phyloP scores from a whole-genome alignment of 2,797 vertebrate genomes.

The Gobio occitaniae region DNA sequence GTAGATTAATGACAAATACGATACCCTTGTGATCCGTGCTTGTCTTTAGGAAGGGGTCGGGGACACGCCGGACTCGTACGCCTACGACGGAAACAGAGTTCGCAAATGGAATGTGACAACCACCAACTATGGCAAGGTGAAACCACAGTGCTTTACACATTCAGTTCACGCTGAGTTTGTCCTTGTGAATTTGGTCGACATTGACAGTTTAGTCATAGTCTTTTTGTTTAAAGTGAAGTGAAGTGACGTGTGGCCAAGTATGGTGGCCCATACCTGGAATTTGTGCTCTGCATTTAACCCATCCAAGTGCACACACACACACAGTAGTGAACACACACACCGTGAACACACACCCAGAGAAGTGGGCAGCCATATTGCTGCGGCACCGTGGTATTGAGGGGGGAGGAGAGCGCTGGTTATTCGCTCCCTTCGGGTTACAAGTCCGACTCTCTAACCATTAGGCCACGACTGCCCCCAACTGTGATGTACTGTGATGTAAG shows the following conservation, averaged over 20 bases:
- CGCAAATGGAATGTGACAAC: conserved; percentile 98
- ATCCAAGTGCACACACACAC: too few species aligned
- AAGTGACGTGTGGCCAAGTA: too few species aligned
- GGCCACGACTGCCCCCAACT: too few species aligned
- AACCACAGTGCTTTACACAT: conserved; percentile 23
- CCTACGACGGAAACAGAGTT: conserved; percentile 97
- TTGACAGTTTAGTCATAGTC: not conserved
- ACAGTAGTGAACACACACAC: too few species aligned
- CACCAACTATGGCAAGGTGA: conserved; percentile 97
- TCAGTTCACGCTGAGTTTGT: not conserved
- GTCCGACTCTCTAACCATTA: too few species aligned
- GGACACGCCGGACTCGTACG: conserved; percentile 94
- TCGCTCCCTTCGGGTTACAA: too few species aligned
- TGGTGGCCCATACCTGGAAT: too few species aligned
- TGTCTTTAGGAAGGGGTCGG: conserved; percentile 90
- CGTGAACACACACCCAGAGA: too few species aligned
- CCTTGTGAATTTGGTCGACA: not conserved
- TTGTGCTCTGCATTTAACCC: too few species aligned
- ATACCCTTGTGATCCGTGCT: not conserved
- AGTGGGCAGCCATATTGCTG: too few species aligned
- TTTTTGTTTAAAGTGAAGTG: not conserved
- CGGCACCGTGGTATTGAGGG: too few species aligned
- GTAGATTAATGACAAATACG: not conserved
- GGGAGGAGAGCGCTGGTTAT: too few species aligned
- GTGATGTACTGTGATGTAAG: not conserved